Conservation (phyloP, 2,797 vertebrate genomes). For the Antennarius maculatus region DNA sequence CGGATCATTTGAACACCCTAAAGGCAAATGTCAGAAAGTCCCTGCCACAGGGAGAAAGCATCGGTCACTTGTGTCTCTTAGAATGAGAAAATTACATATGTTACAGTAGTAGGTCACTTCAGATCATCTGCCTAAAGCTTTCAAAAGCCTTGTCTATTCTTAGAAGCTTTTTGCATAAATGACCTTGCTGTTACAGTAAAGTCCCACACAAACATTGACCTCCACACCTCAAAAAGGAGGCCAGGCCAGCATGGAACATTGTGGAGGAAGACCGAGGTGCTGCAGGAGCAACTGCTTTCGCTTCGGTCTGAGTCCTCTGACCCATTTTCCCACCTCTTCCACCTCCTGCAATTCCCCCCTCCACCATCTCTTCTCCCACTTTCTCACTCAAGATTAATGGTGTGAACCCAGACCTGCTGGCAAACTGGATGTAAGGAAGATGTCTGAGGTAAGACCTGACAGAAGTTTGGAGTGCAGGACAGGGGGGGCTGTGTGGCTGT, state of each 20-base stretch:
- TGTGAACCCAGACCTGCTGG: conserved; percentile 79
- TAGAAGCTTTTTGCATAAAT: conserved; percentile 23
- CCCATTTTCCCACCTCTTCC: conserved; percentile 80
- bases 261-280: conserved; percentile 62
- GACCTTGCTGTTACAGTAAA: conserved; percentile 26
- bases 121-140: conserved; percentile 6
- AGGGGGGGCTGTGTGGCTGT: conserved; percentile 27
- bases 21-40: conserved; percentile 23
- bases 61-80: neutral
- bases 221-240: conserved; percentile 43
- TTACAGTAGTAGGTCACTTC: conserved; percentile 23
- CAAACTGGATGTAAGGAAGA: conserved; percentile 65
- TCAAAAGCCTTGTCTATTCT: conserved; percentile 34
- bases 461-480: conserved; percentile 58
- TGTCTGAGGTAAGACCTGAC: conserved; percentile 62
- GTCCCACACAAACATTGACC: conserved; percentile 78
- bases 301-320: conserved; percentile 84
- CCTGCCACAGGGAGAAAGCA: neutral
- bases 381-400: conserved; percentile 82
- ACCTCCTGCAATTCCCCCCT: conserved; percentile 53
- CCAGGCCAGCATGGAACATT: conserved; percentile 38
- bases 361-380: conserved; percentile 53
- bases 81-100: conserved; percentile 24
- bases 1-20: neutral
- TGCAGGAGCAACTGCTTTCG: conserved; percentile 79